phyloP scores from a whole-genome alignment of 2,888 invertebrate species.

The Agriopis marginaria region DNA sequence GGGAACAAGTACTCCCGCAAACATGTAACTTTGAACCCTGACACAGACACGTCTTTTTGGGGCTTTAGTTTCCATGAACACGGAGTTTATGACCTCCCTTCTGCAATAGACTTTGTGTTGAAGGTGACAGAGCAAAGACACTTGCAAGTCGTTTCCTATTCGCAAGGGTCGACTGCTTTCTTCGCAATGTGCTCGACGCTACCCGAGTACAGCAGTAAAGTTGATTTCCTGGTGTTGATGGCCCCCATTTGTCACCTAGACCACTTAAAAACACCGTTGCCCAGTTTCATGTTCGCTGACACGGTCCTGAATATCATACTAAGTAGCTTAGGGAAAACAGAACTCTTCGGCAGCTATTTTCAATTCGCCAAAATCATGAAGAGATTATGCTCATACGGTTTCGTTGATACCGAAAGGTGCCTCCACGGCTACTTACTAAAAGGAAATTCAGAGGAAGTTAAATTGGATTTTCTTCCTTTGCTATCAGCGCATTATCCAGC shows the following conservation, averaged over 20 bases:
- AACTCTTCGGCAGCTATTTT: constrained; percentile 33
- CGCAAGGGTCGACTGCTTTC: constrained; percentile 30
- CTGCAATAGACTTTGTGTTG: constrained; percentile 36
- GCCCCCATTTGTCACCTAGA: constrained; percentile 47
- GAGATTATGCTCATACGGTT: constrained; percentile 29
- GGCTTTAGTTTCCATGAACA: constrained; percentile 38
- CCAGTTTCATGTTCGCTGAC: constrained; percentile 12
- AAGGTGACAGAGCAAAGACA: constrained; percentile 11
- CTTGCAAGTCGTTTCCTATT: constrained; percentile 32
- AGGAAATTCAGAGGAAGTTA: constrained; percentile 43
- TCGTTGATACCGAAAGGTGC: constrained; percentile 39
- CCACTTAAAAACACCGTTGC: constrained; percentile 23
- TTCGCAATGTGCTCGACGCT: constrained; percentile 21
- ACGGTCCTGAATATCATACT: constrained; percentile 20
- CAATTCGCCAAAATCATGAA: constrained; percentile 13
- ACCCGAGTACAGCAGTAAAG: constrained; percentile 35
- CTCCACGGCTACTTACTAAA: constrained; percentile 33
- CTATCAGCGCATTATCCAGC: constrained; percentile 45
- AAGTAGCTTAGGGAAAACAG: constrained; percentile 31
- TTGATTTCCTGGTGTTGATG: constrained; percentile 27
- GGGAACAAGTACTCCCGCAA: constrained; percentile 38
- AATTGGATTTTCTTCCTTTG: constrained; percentile 41
- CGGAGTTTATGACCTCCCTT: constrained; percentile 32
- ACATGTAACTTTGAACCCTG: constrained; percentile 30
- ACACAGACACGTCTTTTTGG: constrained; percentile 38